Conservation (phyloP, 1,140 invertebrate genomes). For the Nasonia vitripennis region DNA sequence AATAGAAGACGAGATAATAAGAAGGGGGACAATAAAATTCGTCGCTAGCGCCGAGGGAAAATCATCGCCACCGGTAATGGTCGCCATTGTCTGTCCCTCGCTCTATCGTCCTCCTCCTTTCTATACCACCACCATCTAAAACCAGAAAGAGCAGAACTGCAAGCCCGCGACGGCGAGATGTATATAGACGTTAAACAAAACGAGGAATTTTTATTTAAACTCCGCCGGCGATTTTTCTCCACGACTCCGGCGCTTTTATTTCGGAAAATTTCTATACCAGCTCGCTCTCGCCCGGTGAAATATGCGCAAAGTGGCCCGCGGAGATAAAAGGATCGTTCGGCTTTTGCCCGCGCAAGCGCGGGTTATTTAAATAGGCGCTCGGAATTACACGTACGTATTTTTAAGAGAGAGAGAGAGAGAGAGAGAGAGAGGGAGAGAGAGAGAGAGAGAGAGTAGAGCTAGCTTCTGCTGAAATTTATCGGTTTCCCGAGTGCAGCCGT, state of each 20-base stretch:
- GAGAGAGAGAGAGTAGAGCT: too few species aligned
- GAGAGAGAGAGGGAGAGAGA: too few species aligned
- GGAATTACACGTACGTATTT: not conserved
- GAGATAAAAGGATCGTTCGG: slow-evolving; percentile 3
- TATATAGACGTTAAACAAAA: not conserved
- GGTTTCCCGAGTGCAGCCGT: not conserved
- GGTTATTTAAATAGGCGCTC: too few species aligned
- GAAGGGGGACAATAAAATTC: slow-evolving; percentile 40
- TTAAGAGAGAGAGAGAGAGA: not conserved
- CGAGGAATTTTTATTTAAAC: slow-evolving; percentile 32
- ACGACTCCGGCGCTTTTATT: not conserved
- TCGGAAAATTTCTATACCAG: not conserved
- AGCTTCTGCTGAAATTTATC: not conserved
- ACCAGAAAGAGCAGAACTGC: not conserved
- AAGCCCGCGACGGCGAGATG: not conserved
- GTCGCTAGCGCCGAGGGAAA: slow-evolving; percentile 29
- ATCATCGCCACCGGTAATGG: slow-evolving; percentile 48
- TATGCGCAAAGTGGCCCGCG: not conserved
- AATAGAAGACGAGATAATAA: slow-evolving; percentile 42
- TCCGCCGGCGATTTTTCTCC: not conserved
- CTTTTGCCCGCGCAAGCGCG: not conserved
- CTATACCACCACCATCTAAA: slow-evolving; percentile 22
- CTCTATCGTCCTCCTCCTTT: not conserved
- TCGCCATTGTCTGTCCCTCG: slow-evolving; percentile 43
- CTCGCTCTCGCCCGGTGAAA: not conserved